Percentiles rank a stretch among this genome's conserved stretches.
Conservation (phyloP, 1,140 invertebrate species). For the Drosophila littoralis region DNA sequence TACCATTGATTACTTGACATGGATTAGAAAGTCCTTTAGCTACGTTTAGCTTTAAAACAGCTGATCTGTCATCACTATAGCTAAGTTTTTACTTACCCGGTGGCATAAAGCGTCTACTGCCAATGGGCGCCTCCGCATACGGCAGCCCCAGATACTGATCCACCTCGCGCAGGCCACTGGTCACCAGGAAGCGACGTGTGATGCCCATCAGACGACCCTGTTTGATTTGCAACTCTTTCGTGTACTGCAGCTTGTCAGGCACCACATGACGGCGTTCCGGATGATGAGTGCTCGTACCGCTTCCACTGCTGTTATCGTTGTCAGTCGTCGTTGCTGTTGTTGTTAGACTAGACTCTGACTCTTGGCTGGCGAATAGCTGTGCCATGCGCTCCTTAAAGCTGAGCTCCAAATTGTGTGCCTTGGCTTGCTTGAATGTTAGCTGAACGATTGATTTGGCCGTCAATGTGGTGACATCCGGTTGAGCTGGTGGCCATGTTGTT, state of each 20-base stretch:
- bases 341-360: neutral
- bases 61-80: neutral
- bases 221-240: conserved; percentile 85
- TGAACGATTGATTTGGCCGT: conserved; percentile 52
- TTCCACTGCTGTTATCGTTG: conserved; percentile 16
- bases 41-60: neutral
- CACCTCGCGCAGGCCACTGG: conserved; percentile 85
- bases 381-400: conserved; percentile 59
- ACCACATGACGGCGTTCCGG: conserved; percentile 74
- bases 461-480: conserved; percentile 42
- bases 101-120: conserved; percentile 93
- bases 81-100: conserved; percentile 86
- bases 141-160: conserved; percentile 91
- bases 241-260: conserved; percentile 81
- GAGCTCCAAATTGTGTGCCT: conserved; percentile 51
- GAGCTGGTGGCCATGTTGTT: conserved; percentile 18
- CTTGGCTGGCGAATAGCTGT: conserved; percentile 51
- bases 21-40: no score
- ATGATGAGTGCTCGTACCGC: conserved; percentile 62
- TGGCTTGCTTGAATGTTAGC: conserved; percentile 47
- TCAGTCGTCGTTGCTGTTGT: conserved; percentile 24
- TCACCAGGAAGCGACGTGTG: conserved; percentile 86
- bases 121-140: conserved; percentile 95
- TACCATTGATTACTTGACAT: no score
- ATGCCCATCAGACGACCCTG: conserved; percentile 87